Evolutionary conservation across 2,113 vertebrate genomes (phyloP).

Genomic region (Ranitomeya variabilis): DNA sequence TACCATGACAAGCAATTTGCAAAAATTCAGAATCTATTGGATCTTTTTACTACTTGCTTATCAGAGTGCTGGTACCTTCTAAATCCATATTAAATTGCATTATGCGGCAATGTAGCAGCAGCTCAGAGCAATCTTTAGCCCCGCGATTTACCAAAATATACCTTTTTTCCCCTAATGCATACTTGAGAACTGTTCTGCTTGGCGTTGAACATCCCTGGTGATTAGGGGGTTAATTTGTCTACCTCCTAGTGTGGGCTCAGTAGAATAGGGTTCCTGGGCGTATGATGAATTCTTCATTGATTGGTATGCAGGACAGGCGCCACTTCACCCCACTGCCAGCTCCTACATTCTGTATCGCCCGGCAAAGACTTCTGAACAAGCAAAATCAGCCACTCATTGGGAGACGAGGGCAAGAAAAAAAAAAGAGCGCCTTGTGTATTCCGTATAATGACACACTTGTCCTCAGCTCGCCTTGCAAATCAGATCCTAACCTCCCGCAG

Average conservation of each 20-base stretch:
- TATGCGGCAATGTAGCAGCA: no score
- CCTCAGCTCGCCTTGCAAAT: constrained; percentile 36
- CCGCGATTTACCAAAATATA: no score
- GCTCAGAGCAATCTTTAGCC: no score
- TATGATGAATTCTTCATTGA: constrained; percentile 23
- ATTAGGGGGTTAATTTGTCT: not conserved
- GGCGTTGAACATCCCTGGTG: not conserved
- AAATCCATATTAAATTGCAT: no score
- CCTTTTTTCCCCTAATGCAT: not conserved
- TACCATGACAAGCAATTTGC: no score
- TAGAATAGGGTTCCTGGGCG: not conserved
- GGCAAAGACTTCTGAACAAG: constrained; percentile 39
- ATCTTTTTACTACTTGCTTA: no score
- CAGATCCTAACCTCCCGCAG: not conserved
- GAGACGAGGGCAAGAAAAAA: not conserved
- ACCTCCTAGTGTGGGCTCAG: not conserved
- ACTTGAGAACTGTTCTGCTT: not conserved
- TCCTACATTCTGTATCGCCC: constrained; percentile 42
- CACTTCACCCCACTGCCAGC: constrained; percentile 49
- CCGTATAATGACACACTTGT: constrained; percentile 22
- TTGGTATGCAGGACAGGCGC: constrained; percentile 56
- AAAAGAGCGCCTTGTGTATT: constrained; percentile 9
- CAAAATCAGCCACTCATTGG: constrained; percentile 14
- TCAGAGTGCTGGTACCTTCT: no score
- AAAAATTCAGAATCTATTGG: no score